phyloP scores from a whole-genome alignment of 2,113 vertebrate species.

The Meles meles region DNA sequence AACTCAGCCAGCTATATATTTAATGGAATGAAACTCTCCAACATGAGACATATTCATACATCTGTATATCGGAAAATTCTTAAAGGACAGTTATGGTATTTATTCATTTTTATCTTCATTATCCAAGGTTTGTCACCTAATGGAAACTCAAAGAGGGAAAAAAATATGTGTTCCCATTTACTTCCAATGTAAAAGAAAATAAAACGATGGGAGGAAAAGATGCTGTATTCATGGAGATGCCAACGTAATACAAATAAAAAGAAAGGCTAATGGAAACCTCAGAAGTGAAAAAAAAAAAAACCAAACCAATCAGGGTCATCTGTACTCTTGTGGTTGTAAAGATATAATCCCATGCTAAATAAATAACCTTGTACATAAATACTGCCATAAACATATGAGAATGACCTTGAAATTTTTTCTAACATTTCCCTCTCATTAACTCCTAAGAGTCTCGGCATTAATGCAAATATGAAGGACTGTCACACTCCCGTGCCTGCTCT shows the following conservation, averaged over 20 bases:
- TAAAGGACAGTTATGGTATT: not conserved
- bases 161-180: not conserved
- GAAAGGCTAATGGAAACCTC: not conserved
- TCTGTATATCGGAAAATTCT: not conserved
- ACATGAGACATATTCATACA: not conserved
- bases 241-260: constrained; percentile 11
- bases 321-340: not conserved
- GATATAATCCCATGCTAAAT: not conserved
- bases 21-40: not conserved
- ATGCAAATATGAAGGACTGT: constrained; percentile 38
- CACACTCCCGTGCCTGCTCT: not conserved
- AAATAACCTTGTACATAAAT: constrained; percentile 6
- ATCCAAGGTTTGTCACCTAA: not conserved
- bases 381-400: not conserved
- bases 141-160: not conserved
- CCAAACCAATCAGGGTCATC: not conserved
- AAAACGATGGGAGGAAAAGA: not conserved
- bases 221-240: not conserved
- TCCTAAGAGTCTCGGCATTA: constrained; percentile 13
- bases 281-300: constrained; percentile 21
- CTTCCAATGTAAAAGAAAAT: constrained; percentile 18
- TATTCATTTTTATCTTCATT: not conserved
- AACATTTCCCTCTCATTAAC: constrained; percentile 63
- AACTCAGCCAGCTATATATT: not conserved
- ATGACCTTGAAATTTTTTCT: constrained; percentile 56